Conservation (phyloP, 1,140 invertebrate species). For the Trachymyrmex cornetzi region DNA sequence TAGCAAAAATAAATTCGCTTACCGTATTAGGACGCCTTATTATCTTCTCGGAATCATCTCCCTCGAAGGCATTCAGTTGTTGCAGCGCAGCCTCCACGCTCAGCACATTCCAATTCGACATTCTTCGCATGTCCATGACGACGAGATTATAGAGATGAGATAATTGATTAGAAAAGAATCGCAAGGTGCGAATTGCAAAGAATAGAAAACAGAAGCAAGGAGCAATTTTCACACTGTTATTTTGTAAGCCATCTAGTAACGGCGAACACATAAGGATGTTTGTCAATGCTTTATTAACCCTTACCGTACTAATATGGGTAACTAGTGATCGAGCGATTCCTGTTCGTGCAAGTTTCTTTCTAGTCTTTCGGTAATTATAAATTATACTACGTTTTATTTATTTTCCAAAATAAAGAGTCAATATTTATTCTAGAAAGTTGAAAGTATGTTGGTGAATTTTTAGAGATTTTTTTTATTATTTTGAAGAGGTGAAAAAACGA, state of each 20-base stretch:
- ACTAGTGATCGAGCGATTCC: too few species aligned
- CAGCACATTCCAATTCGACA: constrained; percentile 86
- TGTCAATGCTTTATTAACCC: not conserved
- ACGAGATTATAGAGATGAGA: constrained; percentile 20
- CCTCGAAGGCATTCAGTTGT: constrained; percentile 80
- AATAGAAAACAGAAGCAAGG: not conserved
- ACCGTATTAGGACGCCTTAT: constrained; percentile 81
- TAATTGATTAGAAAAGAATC: constrained; percentile 69
- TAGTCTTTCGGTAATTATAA: too few species aligned
- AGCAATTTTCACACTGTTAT: constrained; percentile 29
- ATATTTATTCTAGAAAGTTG: too few species aligned
- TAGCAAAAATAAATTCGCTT: constrained; percentile 50
- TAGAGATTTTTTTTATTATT: too few species aligned
- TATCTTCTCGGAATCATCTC: constrained; percentile 70
- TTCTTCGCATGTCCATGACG: constrained; percentile 84
- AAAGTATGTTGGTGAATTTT: too few species aligned
- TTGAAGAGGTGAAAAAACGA: too few species aligned
- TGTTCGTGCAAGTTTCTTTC: too few species aligned
- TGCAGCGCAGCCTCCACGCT: constrained; percentile 84
- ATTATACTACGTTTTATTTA: too few species aligned
- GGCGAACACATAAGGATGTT: not conserved
- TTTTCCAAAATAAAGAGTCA: too few species aligned
- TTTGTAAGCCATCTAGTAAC: constrained; percentile 13
- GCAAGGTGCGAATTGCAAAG: not conserved
- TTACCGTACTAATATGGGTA: too few species aligned